Base-by-base conservation (phyloP, 2,113 vertebrate species). In the Barnardius zonarius region DNA sequence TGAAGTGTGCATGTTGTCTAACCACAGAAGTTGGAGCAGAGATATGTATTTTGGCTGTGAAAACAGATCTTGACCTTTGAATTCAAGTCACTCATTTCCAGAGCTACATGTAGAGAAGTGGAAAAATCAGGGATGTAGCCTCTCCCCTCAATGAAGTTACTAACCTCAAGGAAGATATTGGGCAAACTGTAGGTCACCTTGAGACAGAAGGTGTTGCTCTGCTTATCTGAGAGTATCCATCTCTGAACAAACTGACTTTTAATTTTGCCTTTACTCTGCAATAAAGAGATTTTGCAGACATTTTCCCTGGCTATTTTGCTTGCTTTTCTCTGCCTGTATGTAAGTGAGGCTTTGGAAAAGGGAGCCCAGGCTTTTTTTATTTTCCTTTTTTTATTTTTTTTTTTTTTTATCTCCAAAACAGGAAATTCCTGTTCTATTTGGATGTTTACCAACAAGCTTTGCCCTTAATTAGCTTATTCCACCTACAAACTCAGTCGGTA, bases 31-130 rank as follows among this genome's bases (percentile, higher is more conserved):
- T 67, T 30, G 1, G 48, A 30, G 30, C 6, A 75, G 76, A 90
- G 92, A 92, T 81, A 83, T 30, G 55, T 74, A 92, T 96, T 97
- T 94, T 70, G 76, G 30, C 83, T 86, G 90, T 86, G 86, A 92
- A 94, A 94, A 90, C 75, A 88, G 83, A 77, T 90, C 88, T 83
- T 96, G 80, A 94, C 86, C 86, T 94, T 94, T 94, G 87, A 86
- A 93, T 88, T 67, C 49, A 88, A 94, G 92, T 80, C 52, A 70
- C 76, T 94, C 31, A 37, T 93, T 92, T 86, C 86, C 68, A 90
- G 79, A 81, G 51, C 37, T 57, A 41, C 54, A 17, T 17, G n/a
- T 59, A 75, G 28, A 77, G 59, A 70, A 83, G 68, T 37, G 28
- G 67, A 66, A 79, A 92, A 96, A 90, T 63, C 35, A 70, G 35